A percentile compares a stretch with the other conserved stretches of the same genome.
phyloP scores from a whole-genome alignment of 2,797 vertebrate species.

The Pseudopleuronectes americanus region DNA sequence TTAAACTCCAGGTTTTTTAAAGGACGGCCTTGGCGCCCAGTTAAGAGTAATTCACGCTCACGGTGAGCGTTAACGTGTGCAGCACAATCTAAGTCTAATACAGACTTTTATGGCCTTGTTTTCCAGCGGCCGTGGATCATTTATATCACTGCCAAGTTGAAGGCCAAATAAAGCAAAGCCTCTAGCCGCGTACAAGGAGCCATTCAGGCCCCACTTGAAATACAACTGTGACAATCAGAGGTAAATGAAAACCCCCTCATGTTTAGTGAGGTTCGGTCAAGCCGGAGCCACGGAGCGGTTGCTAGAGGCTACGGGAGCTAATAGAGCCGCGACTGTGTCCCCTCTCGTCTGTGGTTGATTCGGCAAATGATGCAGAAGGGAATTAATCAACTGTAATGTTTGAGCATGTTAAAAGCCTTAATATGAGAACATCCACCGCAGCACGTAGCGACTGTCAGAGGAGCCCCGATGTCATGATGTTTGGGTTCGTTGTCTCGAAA shows the following conservation, averaged over 20 bases:
- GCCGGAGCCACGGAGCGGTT: constrained; percentile 39
- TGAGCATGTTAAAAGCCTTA: constrained; percentile 32
- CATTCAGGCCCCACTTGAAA: constrained; percentile 71
- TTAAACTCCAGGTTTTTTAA: constrained; percentile 63
- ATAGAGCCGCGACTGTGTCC: constrained; percentile 31
- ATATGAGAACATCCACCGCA: constrained; percentile 26
- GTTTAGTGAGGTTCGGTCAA: constrained; percentile 45
- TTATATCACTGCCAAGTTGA: constrained; percentile 61
- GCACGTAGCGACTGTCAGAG: constrained; percentile 2
- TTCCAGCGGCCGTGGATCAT: constrained; percentile 57
- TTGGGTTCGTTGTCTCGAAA: neutral
- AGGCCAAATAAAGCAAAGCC: constrained; percentile 69
- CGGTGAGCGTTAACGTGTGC: constrained; percentile 43
- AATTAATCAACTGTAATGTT: constrained; percentile 53
- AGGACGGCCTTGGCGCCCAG: constrained; percentile 54
- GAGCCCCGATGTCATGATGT: constrained; percentile 1
- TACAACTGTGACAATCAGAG: constrained; percentile 69
- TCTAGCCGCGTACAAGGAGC: constrained; percentile 68
- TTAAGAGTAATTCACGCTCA: constrained; percentile 60
- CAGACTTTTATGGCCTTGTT: constrained; percentile 73
- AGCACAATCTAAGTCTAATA: constrained; percentile 56
- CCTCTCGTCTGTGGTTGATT: constrained; percentile 48
- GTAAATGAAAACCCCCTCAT: constrained; percentile 58
- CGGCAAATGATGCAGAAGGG: constrained; percentile 62
- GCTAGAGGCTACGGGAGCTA: constrained; percentile 33